A percentile compares a stretch with the other conserved stretches of the same genome.
Conservation (phyloP, 2,888 invertebrate species). For the Lymantria dispar region DNA sequence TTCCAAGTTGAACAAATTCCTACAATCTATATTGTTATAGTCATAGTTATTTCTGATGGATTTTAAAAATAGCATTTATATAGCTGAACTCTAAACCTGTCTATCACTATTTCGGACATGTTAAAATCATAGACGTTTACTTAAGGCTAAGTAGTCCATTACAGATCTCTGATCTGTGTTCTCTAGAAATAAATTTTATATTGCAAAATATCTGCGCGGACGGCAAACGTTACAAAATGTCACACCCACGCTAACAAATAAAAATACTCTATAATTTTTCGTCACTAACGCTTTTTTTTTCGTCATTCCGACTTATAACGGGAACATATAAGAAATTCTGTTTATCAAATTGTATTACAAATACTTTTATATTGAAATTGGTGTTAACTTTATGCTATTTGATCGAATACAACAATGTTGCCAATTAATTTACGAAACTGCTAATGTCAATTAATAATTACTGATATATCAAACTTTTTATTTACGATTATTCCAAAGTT, state of each 20-base stretch:
- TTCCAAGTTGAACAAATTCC: too few relatives aligned
- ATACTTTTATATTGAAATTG: too few relatives aligned
- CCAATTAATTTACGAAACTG: neutral
- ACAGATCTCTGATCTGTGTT: slow-evolving; percentile 34
- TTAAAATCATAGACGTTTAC: slow-evolving; percentile 29
- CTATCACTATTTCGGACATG: too few relatives aligned
- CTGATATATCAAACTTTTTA: neutral
- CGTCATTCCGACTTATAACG: slow-evolving; percentile 5
- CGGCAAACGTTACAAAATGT: slow-evolving; percentile 44
- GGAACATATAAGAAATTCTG: neutral
- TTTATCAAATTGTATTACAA: too few relatives aligned
- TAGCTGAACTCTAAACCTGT: too few relatives aligned
- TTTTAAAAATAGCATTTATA: too few relatives aligned
- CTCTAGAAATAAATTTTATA: slow-evolving; percentile 59
- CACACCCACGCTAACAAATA: slow-evolving; percentile 47
- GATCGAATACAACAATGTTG: neutral
- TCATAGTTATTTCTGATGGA: too few relatives aligned
- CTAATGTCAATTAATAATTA: neutral
- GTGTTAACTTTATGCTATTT: neutral
- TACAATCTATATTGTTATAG: too few relatives aligned
- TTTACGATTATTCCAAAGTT: neutral
- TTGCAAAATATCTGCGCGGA: slow-evolving; percentile 52
- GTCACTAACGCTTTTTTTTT: slow-evolving; percentile 28
- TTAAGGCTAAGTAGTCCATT: slow-evolving; percentile 32
- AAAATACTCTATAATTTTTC: slow-evolving; percentile 54